Base-by-base conservation (phyloP, 2,113 vertebrate genomes). In the Ochotona curzoniae region DNA sequence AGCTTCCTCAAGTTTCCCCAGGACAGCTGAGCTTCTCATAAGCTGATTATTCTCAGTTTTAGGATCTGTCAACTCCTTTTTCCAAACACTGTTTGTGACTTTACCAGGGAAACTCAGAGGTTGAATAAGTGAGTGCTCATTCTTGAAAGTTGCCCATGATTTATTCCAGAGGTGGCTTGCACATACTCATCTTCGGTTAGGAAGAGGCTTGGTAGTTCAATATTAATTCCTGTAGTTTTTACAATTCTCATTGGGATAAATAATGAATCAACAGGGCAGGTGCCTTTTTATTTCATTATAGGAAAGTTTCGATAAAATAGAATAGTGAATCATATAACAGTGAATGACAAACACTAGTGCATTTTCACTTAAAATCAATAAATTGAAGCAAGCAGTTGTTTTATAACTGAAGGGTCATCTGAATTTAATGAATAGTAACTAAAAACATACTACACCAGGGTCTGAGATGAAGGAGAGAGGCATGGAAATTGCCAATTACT, bases 301-400 rank as follows among this genome's bases (percentile, higher is more conserved):
- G 84, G 93, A 87, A 95, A 88, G 23, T 69, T 96, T 94, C 89
- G 86, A 76, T 96, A 92, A 96, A 95, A 90, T 75, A 87, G 82
- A 85, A 87, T 60, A 93, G 26, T 64, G 49, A 11, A 67, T 93
- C 93, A 85, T 83, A 49, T 79, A 94, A 38, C 81, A 94, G 90
- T 88, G 79, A 95, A 87, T 95, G 79, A 71, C 83, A 94, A 95
- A 93, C 28, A 90, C 76, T 87, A 49, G 79, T 76, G 32, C 89
- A 92, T 96, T 95, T 96, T 96, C 89, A 96, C 94, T 93, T 96
- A 94, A 94, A 96, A 95, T 97, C 94, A 95, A 69, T 92, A 95
- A 85, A 90, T 94, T 90, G 69, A 94, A 86, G 44, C 13, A 83
- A 90, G 78, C n/a, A 80, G 30, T 95, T 96, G 66, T 94, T 94